Conservation (phyloP, 1,140 invertebrate species). For the Elymnias hypermnestra region DNA sequence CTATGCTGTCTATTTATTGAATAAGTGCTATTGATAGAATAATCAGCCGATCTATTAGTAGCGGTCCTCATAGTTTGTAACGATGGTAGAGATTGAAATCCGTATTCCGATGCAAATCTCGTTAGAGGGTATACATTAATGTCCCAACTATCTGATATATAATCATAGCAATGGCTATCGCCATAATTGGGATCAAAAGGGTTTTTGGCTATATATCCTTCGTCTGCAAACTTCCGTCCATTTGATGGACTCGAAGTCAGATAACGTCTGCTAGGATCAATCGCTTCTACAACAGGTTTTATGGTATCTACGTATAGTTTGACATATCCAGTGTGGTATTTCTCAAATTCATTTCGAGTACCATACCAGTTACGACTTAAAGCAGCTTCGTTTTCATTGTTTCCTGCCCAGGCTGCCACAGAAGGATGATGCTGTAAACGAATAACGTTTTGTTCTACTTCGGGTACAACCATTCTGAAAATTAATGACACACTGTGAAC, state of each 20-base stretch:
- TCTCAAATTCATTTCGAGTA: slow-evolving; percentile 75
- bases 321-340: slow-evolving; percentile 89
- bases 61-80: slow-evolving; percentile 78
- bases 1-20: slow-evolving; percentile 88
- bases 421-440: slow-evolving; percentile 93
- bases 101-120: slow-evolving; percentile 96
- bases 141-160: slow-evolving; percentile 88
- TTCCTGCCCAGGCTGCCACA: slow-evolving; percentile 93
- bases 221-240: slow-evolving; percentile 84
- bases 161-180: slow-evolving; percentile 97
- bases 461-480: slow-evolving; percentile 81
- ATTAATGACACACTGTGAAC: too few species aligned
- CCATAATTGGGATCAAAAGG: slow-evolving; percentile 81
- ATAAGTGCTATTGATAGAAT: slow-evolving; percentile 76
- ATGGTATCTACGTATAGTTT: slow-evolving; percentile 91
- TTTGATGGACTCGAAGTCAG: slow-evolving; percentile 95
- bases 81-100: slow-evolving; percentile 84
- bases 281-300: slow-evolving; percentile 38
- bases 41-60: slow-evolving; percentile 77
- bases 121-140: slow-evolving; percentile 85
- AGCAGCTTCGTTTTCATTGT: slow-evolving; percentile 98
- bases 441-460: slow-evolving; percentile 90
- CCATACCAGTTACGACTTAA: slow-evolving; percentile 90
- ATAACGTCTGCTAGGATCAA: slow-evolving; percentile 68
- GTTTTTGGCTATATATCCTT: slow-evolving; percentile 86